phyloP scores from a whole-genome alignment of 2,113 vertebrate species.

The Acanthisitta chloris region DNA sequence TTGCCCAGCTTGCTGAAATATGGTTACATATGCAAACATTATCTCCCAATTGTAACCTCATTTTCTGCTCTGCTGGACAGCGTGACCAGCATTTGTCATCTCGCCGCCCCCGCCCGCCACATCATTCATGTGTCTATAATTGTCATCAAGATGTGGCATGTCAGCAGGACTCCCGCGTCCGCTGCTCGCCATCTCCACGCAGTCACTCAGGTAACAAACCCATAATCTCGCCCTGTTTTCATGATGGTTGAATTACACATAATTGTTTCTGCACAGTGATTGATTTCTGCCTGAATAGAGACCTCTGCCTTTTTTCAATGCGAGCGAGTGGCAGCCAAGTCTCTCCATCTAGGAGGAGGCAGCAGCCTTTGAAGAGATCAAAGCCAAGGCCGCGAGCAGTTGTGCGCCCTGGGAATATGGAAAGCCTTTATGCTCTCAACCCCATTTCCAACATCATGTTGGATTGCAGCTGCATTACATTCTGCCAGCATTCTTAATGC shows the following conservation, averaged over 20 bases:
- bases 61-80: slow-evolving; percentile 98
- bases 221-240: slow-evolving; percentile 92
- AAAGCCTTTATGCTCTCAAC: slow-evolving; percentile 98
- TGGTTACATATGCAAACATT: slow-evolving; percentile 97
- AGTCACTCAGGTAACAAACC: slow-evolving; percentile 97
- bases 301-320: slow-evolving; percentile 89
- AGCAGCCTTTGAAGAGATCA: slow-evolving; percentile 99
- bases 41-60: slow-evolving; percentile 93
- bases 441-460: slow-evolving; percentile 97
- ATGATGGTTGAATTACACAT: slow-evolving; percentile 95
- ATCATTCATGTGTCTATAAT: slow-evolving; percentile 83
- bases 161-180: slow-evolving; percentile 84
- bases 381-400: slow-evolving; percentile 99
- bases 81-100: slow-evolving; percentile 88
- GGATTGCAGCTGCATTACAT: slow-evolving; percentile 99
- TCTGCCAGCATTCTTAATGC: slow-evolving; percentile 97
- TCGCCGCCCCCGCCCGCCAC: slow-evolving; percentile 70
- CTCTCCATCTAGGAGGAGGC: slow-evolving; percentile 98
- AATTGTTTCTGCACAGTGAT: slow-evolving; percentile 97
- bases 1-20: slow-evolving; percentile 84
- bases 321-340: slow-evolving; percentile 94
- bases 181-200: slow-evolving; percentile 73
- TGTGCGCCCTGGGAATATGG: slow-evolving; percentile 99
- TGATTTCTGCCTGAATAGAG: slow-evolving; percentile 96
- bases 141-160: slow-evolving; percentile 81